Evolutionary conservation across 2,113 vertebrate species (phyloP), one percentile per base, ranked within the genome.

Genomic region (Prunella himalayana): DNA sequence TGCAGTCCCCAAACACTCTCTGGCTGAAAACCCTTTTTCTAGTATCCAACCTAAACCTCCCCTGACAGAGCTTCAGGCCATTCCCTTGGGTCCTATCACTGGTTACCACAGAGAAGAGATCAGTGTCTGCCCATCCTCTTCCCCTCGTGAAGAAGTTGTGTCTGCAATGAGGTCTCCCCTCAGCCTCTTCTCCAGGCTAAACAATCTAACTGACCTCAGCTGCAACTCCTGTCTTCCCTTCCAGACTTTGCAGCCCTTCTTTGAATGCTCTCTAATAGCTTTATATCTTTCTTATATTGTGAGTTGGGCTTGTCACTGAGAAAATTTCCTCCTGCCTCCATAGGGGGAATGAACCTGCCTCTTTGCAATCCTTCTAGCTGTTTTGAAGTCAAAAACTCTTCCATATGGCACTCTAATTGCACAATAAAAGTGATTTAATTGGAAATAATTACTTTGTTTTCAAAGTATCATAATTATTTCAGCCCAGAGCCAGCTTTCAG

Each of bases 391-490:
- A 88, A 82, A 92, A 91, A 0, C 24, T 82, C 81, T 87, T 75
- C 75, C 94, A 91, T 80, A 87, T 89, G 91, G 63, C 45, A 90
- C 22, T 24, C 33, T 92, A 90, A 87, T 94, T 91, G 57, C 50
- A 47, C 41, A 90, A 69, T 69, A 94, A 87, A 96, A 90, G 41
- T 77, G 42, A 90, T 85, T 95, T 95, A 86, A 79, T 80, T 83
- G 17, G 54, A 87, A 94, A 91, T 94, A 96, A 95, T 91, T 86
- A 75, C 51, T 78, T 92, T 88, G 71, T 54, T 93, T 95, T 86
- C 63, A 41, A 73, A 88, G 44, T 77, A 66, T 18, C 2, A 0
- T 47, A 80, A 77, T 86, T 92, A 88, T 70, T 83, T 93, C 68
- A 90, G 45, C 37, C 56, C 27, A 82, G 64, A 88, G 41, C 11